These are phyloP conservation scores for Muscicapa comitata DNA, from an alignment of 2,797 vertebrate genomes.

Conservation along the genomic window DNA sequence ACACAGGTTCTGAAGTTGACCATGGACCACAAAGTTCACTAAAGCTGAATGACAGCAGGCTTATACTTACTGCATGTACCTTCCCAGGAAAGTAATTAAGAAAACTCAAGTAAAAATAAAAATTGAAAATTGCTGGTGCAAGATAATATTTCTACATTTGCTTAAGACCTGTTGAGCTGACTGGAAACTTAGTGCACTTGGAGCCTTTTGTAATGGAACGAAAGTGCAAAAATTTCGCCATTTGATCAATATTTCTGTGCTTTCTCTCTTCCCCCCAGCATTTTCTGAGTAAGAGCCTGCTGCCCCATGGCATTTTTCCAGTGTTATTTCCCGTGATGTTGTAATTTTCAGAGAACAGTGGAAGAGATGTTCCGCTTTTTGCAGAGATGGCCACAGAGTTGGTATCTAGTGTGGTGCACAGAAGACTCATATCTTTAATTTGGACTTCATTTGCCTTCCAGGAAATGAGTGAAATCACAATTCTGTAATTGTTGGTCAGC, in stretches of 20 bases:
- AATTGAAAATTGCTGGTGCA: neutral
- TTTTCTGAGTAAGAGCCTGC: neutral
- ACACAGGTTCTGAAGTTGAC: neutral
- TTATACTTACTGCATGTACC: neutral
- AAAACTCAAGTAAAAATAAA: neutral
- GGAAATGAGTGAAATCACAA: neutral
- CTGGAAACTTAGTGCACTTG: neutral
- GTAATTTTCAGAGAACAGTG: neutral
- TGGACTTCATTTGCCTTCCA: neutral
- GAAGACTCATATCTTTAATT: neutral
- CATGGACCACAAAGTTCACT: neutral
- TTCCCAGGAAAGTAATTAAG: neutral
- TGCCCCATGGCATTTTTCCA: neutral
- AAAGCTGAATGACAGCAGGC: neutral
- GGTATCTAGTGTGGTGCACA: neutral
- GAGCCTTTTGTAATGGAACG: neutral
- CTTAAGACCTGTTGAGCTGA: neutral
- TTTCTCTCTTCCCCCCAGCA: neutral
- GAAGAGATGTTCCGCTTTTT: neutral
- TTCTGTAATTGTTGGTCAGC: neutral
- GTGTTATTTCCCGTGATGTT: rapidly evolving
- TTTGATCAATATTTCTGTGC: neutral
- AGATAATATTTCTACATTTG: neutral
- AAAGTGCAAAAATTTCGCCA: neutral
- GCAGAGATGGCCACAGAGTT: neutral